phyloP scores from a whole-genome alignment of 30 jellyfish, hydroid and myxozoan genomes.

The Rhopilema esculentum region DNA sequence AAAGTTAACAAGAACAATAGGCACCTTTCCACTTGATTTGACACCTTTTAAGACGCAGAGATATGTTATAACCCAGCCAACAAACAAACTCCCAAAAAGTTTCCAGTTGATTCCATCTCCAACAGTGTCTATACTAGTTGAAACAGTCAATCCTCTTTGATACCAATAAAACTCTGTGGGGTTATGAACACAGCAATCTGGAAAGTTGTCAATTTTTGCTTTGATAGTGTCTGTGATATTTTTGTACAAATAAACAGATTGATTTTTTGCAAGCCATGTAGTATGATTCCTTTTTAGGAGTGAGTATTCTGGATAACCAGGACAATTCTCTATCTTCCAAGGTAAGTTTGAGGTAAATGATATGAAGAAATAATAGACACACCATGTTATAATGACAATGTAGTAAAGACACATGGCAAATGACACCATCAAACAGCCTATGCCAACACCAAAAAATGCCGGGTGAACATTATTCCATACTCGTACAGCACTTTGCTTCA shows the following conservation, averaged over 20 bases:
- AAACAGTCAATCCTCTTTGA: constrained; percentile 74
- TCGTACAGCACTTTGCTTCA: constrained; percentile 92
- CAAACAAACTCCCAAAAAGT: constrained; percentile 82
- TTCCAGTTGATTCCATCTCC: constrained; percentile 90
- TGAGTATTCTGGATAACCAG: constrained; percentile 58
- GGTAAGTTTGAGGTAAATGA: constrained; percentile 89
- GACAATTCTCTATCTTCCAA: constrained; percentile 83
- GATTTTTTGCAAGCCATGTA: constrained; percentile 9
- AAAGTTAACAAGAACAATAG: neutral
- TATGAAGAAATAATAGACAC: constrained; percentile 87
- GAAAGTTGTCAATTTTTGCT: constrained; percentile 45
- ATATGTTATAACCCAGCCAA: constrained; percentile 87
- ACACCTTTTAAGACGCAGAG: constrained; percentile 92
- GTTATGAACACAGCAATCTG: constrained; percentile 83
- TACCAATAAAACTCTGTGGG: constrained; percentile 91
- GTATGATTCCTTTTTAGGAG: constrained; percentile 45
- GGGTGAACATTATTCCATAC: constrained; percentile 95
- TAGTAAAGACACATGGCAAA: constrained; percentile 95
- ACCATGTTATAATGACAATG: constrained; percentile 95
- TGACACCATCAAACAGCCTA: constrained; percentile 90
- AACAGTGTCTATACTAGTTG: constrained; percentile 51
- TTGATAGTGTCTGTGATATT: constrained; percentile 58
- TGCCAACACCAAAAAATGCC: constrained; percentile 94
- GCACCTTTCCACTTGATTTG: constrained; percentile 92
- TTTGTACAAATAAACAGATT: neutral